Base-by-base conservation (phyloP, 53 echinoderm and acorn worm species). In the Luidia sarsii region DNA sequence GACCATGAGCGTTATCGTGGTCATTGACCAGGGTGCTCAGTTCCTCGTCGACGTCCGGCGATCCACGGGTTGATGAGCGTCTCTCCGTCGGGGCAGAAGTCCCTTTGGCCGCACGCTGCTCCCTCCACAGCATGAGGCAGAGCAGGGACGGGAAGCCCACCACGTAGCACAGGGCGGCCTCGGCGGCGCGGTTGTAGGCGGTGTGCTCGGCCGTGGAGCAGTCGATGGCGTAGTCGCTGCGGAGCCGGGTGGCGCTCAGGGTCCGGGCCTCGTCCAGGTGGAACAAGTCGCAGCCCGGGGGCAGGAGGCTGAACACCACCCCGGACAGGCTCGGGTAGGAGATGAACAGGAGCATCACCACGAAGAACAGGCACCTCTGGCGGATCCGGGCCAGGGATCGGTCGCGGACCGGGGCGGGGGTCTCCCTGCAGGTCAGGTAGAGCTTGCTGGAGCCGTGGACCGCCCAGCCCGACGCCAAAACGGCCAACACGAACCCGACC, bases 311-410 rank as follows among this genome's bases (percentile, higher is more conserved):
- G 21, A 91, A 54, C 25, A 88, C 84, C 29, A 73, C 73, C 38
- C 67, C 73, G 32, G 84, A 87, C 19, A 84, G 33, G 20, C 80
- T 64, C 19, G 91, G 91, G 33, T 88, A 91, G 9, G 79, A 64
- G 11, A 91, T 30, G 43, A 91, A 91, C 28, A 88, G 81, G 56
- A 88, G 14, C n/a, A 87, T 64, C 16, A 80, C 81, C 13, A 75
- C 72, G 33, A 77, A 28, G 15, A 83, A 21, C 49, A 11, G 61
- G 33, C 83, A 83, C 25, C 25, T 83, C 51, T 57, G 60, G 55
- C 48, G 59, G 13, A 43, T 41, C 16, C 15, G 34, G 0, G 16
- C 1, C 4, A 74, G 57, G 18, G 19, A 14, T 5, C 27, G 29
- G 18, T 14, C 33, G 16, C n/a, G 29, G 10, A 21, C 30, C 1